phyloP scores from a whole-genome alignment of 2,888 invertebrate genomes.

The Strigamia transsilvanica region DNA sequence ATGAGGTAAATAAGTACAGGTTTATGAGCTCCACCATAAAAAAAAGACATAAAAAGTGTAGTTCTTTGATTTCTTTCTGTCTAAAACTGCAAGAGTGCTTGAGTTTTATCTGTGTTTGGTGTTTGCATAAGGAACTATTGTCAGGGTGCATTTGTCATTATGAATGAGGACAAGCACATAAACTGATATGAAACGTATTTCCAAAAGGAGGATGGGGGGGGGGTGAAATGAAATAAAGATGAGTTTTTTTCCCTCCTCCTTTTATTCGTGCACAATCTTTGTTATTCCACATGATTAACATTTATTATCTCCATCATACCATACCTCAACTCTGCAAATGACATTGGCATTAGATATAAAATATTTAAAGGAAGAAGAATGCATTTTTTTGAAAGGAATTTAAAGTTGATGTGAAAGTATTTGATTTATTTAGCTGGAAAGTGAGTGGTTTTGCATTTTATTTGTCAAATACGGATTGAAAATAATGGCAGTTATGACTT shows the following conservation, averaged over 20 bases:
- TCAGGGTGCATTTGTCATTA: constrained; percentile 6
- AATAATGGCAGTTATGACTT: no score
- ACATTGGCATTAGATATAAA: not conserved
- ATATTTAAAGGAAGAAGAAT: not conserved
- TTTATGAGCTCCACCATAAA: not conserved
- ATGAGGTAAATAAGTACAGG: not conserved
- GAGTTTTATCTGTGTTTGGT: constrained; percentile 8
- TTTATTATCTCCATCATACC: not conserved
- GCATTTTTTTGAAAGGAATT: not conserved
- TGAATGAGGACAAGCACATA: constrained; percentile 18
- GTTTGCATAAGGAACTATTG: not conserved
- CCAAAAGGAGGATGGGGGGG: not conserved
- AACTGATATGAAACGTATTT: constrained; percentile 11
- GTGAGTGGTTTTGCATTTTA: no score
- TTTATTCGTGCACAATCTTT: constrained; percentile 9
- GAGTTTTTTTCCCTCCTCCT: not conserved
- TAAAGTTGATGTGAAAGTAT: not conserved
- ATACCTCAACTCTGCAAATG: constrained; percentile 9
- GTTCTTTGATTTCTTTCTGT: not conserved
- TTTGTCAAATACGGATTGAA: no score
- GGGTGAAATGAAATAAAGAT: not conserved
- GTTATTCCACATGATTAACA: constrained; percentile 16
- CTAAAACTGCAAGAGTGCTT: not conserved
- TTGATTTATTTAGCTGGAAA: not conserved
- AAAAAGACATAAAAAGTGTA: not conserved